Conservation (phyloP, 1,140 invertebrate genomes). For the Scylla paramamosain region DNA sequence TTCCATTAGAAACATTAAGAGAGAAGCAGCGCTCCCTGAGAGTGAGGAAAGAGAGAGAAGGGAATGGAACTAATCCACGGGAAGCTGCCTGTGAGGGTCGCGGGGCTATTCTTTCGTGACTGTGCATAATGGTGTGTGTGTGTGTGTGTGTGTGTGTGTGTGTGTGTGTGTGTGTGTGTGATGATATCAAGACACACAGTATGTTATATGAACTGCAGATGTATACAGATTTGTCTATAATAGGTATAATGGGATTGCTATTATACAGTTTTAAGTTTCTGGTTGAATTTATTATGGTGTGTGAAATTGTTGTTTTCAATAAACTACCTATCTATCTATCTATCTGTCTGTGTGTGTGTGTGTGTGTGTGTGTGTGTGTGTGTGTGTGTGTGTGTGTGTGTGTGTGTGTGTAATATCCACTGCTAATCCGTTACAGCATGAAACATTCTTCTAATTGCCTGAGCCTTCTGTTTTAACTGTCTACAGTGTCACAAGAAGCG, state of each 20-base stretch:
- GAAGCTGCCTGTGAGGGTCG: no score
- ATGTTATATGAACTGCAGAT: no score
- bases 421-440: neutral
- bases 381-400: slow-evolving; percentile 1
- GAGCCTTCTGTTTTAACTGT: no score
- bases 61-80: no score
- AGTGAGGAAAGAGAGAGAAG: no score
- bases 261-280: neutral
- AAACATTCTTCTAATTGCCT: no score
- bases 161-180: neutral
- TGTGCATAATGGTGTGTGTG: slow-evolving; percentile 4
- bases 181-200: neutral
- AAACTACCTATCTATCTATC: neutral
- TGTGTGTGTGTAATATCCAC: neutral
- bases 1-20: no score
- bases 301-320: no score
- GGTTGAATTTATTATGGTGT: neutral
- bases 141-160: slow-evolving; percentile 25
- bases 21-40: no score
- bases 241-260: no score
- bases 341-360: slow-evolving; percentile 22
- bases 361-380: slow-evolving; percentile 40
- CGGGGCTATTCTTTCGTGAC: neutral
- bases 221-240: no score
- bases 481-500: no score